Base-by-base conservation (phyloP, 2,113 vertebrate species). In the Thunnus thynnus region DNA sequence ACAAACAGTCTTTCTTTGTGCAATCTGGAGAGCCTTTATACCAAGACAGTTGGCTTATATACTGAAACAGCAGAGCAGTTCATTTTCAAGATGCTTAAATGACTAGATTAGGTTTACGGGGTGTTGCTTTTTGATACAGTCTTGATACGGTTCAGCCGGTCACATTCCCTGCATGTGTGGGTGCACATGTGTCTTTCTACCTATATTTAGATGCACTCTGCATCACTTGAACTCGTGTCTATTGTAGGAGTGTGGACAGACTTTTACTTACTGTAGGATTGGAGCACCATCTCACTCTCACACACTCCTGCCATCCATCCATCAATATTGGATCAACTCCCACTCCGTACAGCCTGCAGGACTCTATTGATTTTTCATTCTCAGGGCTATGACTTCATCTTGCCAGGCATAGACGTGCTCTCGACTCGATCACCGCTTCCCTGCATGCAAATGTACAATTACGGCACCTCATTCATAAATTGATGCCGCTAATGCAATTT, bases 301-400 rank as follows among this genome's bases (percentile, higher is more conserved):
- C 18, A 86, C 52, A 57, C 61, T 76, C 16, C 10, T 20, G 11
- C 50, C 70, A 71, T 74, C 69, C 54, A 46, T 72, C 72, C 80
- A 90, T 92, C 80, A 80, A 82, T 84, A 81, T 44, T 87, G 87
- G 82, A 89, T 84, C 80, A 81, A 41, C 79, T 84, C 82, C 78
- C 80, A 85, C 81, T 86, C 85, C 77, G 70, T 60, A 51, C 54
- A 76, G 73, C 10, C 60, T n/a, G 66, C 55, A 58, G 67, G 69
- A 70, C 72, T 58, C 55, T 61, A 93, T 93, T 84, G 90, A 93
- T 90, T 92, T 89, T 69, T 87, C 57, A 83, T 91, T 89, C 76
- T 86, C 61, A 41, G 32, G 58, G 56, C 76, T 75, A 57, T 68
- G 85, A 88, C 80, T 80, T 82, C 76, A 89, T 89, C 75, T 78